Base-by-base conservation (phyloP, 2,113 vertebrate species). In the Lepus americanus region DNA sequence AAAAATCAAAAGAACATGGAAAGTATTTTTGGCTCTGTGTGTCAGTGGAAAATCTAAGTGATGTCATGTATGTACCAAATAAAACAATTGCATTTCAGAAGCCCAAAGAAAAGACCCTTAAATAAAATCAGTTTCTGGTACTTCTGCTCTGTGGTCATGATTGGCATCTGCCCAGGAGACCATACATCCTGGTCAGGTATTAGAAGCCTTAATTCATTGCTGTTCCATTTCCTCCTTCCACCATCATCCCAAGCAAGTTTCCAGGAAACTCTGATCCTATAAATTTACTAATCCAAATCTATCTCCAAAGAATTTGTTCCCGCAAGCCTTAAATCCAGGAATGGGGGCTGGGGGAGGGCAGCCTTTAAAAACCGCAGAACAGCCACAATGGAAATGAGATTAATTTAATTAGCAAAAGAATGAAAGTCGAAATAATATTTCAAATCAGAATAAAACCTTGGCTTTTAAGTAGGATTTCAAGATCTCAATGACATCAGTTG, bases 71-170 rank as follows among this genome's bases (percentile, higher is more conserved):
- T 77, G 44, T 92, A 55, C 72, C 51, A 95, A 83, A 89, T 22
- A 64, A 63, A 92, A 92, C 53, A 92, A 6, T 31, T 95, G 84
- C 33, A 23, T 80, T 87, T 89, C 86, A 92, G 82, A 93, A 81
- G n/a, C 67, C 64, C 55, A 88, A 88, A 90, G 59, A 64, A 74
- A 81, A 27, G 31, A 51, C 36, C 5, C 69, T 92, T 84, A 92
- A 82, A 73, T 92, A 81, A 16, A 96, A 92, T 69, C 73, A 8
- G 20, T 85, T 69, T 85, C 64, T 44, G 55, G 49, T 12, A 33
- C 69, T 89, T 1, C 12, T 69, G n/a, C 61, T 89, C 2, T 88
- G 29, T 88, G 20, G 14, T 92, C 44, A 88, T 31, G 14, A 55
- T 31, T 86, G 36, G 33, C 66, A 88, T 89, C 39, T 79, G 14